A percentile compares a stretch with the other conserved stretches of the same genome.
phyloP scores from a whole-genome alignment of 2,113 vertebrate genomes.

The Nibea albiflora region DNA sequence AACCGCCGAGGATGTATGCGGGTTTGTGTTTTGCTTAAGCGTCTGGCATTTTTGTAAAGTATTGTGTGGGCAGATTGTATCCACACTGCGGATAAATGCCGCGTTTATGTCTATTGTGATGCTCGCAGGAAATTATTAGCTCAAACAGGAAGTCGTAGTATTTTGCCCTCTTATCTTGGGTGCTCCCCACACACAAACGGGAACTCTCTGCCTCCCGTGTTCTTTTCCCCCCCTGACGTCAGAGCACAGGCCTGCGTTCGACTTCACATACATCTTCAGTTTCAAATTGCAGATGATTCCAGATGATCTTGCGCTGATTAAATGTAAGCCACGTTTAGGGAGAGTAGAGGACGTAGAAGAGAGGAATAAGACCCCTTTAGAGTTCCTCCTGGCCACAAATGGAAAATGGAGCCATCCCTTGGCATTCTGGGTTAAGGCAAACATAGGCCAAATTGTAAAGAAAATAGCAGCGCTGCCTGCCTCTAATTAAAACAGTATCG shows the following conservation, averaged over 20 bases:
- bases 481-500: slow-evolving; percentile 85
- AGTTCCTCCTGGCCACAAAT: slow-evolving; percentile 53
- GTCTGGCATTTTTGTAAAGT: neutral
- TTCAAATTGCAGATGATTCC: slow-evolving; percentile 47
- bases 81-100: slow-evolving; percentile 32
- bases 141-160: slow-evolving; percentile 76
- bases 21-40: slow-evolving; percentile 26
- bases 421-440: slow-evolving; percentile 73
- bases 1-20: slow-evolving; percentile 37
- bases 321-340: slow-evolving; percentile 35
- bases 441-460: slow-evolving; percentile 80
- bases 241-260: neutral
- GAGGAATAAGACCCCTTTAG: slow-evolving; percentile 38
- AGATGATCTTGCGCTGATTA: slow-evolving; percentile 53
- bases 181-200: slow-evolving; percentile 34
- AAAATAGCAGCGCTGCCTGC: slow-evolving; percentile 80
- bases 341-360: slow-evolving; percentile 9
- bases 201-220: neutral
- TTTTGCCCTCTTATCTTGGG: slow-evolving; percentile 43
- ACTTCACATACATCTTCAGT: slow-evolving; percentile 35
- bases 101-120: slow-evolving; percentile 51
- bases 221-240: neutral
- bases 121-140: slow-evolving; percentile 68
- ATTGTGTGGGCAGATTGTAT: slow-evolving; percentile 7
- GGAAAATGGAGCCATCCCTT: slow-evolving; percentile 66